Conservation (phyloP, 2,888 invertebrate species). For the Tachina grossa region DNA sequence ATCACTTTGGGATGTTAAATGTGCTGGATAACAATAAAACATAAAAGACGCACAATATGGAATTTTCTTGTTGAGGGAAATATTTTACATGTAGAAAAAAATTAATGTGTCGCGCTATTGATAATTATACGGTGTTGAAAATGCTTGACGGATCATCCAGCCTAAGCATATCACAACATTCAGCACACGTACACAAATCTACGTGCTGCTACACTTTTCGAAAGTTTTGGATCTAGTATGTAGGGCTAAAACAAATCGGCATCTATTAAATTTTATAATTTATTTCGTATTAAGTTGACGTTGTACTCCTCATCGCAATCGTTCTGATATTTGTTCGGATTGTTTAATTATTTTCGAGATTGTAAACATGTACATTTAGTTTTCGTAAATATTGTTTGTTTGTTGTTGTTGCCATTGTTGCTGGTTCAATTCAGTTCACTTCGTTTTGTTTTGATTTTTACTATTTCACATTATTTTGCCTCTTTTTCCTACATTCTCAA, state of each 20-base stretch:
- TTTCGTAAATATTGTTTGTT: conserved; percentile 57
- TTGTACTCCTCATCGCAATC: conserved; percentile 73
- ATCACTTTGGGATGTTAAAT: too few species aligned
- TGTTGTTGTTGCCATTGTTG: conserved; percentile 48
- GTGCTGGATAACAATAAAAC: too few species aligned
- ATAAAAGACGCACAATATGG: too few species aligned
- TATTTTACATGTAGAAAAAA: too few species aligned
- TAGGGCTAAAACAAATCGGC: neutral
- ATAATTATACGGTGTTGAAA: too few species aligned
- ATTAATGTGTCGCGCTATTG: too few species aligned
- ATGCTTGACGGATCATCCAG: too few species aligned
- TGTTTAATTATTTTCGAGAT: conserved; percentile 57
- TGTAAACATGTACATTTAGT: conserved; percentile 60
- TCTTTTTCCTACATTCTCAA: conserved; percentile 59
- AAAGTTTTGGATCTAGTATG: neutral
- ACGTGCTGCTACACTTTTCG: too few species aligned
- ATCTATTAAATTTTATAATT: conserved; percentile 60
- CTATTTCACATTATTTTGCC: conserved; percentile 68
- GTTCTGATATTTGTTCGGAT: conserved; percentile 69
- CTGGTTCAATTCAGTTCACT: conserved; percentile 51
- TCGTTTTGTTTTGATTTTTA: conserved; percentile 70
- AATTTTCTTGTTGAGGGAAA: too few species aligned
- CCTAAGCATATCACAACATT: too few species aligned
- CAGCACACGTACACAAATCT: too few species aligned
- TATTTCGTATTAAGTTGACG: conserved; percentile 73